Base-by-base conservation (phyloP, 2,113 vertebrate species). In the Esox niger region DNA sequence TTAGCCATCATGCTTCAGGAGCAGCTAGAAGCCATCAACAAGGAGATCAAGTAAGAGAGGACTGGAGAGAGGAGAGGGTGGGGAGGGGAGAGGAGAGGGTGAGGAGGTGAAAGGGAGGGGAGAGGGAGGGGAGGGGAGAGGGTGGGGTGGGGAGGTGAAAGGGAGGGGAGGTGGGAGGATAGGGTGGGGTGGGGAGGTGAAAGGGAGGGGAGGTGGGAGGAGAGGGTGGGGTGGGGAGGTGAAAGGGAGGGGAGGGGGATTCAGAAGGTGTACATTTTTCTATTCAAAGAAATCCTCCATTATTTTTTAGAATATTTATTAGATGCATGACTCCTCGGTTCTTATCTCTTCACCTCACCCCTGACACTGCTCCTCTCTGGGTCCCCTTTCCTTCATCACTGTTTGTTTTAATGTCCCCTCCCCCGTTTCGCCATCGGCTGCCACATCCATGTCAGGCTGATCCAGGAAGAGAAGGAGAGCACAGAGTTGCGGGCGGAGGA, bases 381-480 rank as follows among this genome's bases (percentile, higher is more conserved):
- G 27, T 73, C 38, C 59, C 8, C 6, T 23, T 11, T 11, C 26
- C 11, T 57, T 15, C 4, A 23, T 55, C 23, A 5, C 27, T 0
- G 2, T 21, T 9, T n/a, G n/a, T n/a, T n/a, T n/a, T n/a, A n/a
- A n/a, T n/a, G n/a, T 15, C 27, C 23, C 17, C 2, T 3, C 21
- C 26, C 35, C n/a, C 7, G 27, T 23, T 5, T 21, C 63, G 38
- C 59, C 8, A n/a, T n/a, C n/a, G n/a, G n/a, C n/a, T n/a, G n/a
- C n/a, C n/a, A n/a, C n/a, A n/a, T n/a, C 17, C 38, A 7, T 26
- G n/a, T 33, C 79, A 96, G 95, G 83, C 76, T 96, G 67, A 97
- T 97, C 82, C 95, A 96, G 81, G 95, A 97, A 81, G 95, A 97
- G 89, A 97, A 97, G 82, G 95, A 97, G 88, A 95, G 93, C 35